Evolutionary conservation across 2,797 vertebrate species (phyloP).

Genomic region (Myotis findleyi): DNA sequence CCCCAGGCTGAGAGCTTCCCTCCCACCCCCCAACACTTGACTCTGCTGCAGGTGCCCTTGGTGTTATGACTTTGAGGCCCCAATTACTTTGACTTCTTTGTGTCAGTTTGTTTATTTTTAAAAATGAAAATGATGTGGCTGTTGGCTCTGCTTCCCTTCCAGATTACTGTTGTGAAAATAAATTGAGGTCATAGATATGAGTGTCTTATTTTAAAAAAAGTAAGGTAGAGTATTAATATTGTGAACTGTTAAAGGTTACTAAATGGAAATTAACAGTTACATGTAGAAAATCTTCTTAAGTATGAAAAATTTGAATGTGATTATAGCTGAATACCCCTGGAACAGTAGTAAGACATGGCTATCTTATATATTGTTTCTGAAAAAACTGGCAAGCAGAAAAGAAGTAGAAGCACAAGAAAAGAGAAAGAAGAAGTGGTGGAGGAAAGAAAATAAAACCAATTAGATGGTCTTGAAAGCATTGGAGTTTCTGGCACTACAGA

Average conservation of each 20-base stretch:
- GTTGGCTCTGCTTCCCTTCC: not conserved
- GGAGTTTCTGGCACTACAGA: not conserved
- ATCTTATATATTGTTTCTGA: not conserved
- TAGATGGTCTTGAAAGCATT: not conserved
- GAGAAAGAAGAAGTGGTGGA: not conserved
- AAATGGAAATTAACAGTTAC: not conserved
- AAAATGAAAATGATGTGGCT: not conserved
- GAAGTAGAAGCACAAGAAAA: not conserved
- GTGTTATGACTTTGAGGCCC: not conserved
- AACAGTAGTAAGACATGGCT: not conserved
- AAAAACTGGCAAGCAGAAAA: not conserved
- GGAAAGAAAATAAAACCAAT: not conserved
- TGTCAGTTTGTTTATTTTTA: not conserved
- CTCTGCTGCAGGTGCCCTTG: not conserved
- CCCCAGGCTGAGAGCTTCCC: not conserved
- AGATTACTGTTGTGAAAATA: constrained; percentile 28
- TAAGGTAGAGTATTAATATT: not conserved
- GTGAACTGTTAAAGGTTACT: not conserved
- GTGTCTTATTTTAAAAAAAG: not conserved
- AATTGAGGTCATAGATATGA: not conserved
- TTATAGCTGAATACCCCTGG: not conserved
- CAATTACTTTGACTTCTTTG: not conserved
- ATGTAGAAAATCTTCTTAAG: not conserved
- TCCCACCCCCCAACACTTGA: too few species aligned
- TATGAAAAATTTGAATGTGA: not conserved